Evolutionary conservation across 2,888 invertebrate species (phyloP).

Genomic region (Ectemnius cavifrons): DNA sequence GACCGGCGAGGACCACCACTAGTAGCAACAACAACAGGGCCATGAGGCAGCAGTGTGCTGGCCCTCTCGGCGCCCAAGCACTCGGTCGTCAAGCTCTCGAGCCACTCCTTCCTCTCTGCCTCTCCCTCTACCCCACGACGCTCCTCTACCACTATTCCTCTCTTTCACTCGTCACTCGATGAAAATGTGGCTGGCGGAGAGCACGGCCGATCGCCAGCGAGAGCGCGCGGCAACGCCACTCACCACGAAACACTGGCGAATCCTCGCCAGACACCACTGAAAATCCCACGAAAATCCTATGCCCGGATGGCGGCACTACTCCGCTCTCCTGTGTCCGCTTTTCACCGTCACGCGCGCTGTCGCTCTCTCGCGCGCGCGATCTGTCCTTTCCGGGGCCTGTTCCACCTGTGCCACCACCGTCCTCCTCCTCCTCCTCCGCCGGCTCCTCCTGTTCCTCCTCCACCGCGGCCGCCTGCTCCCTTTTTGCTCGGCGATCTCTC

Average conservation of each 20-base stretch:
- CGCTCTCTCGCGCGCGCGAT: constrained; percentile 30
- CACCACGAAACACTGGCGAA: too few species aligned
- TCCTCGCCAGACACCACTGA: too few species aligned
- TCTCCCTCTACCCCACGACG: constrained; percentile 22
- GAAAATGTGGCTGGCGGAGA: too few species aligned
- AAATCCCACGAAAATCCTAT: too few species aligned
- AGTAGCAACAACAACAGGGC: constrained; percentile 47
- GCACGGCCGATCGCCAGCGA: not conserved
- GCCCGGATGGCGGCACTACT: too few species aligned
- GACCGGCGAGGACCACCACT: constrained; percentile 26
- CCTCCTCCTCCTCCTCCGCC: not conserved
- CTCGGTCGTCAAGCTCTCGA: constrained; percentile 34
- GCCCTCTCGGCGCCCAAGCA: constrained; percentile 20
- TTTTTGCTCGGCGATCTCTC: too few species aligned
- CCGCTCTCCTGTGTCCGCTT: not conserved
- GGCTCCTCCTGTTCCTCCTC: too few species aligned
- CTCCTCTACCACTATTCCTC: constrained; percentile 21
- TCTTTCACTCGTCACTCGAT: too few species aligned
- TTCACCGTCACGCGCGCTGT: constrained; percentile 9
- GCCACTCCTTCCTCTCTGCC: constrained; percentile 48
- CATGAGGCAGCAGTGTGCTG: constrained; percentile 50
- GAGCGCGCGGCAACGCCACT: not conserved
- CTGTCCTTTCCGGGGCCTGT: constrained; percentile 39
- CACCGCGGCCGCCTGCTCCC: too few species aligned
- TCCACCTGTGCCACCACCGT: constrained; percentile 32